Base-by-base conservation (phyloP, 2,888 invertebrate genomes). In the Athrips mouffetella region DNA sequence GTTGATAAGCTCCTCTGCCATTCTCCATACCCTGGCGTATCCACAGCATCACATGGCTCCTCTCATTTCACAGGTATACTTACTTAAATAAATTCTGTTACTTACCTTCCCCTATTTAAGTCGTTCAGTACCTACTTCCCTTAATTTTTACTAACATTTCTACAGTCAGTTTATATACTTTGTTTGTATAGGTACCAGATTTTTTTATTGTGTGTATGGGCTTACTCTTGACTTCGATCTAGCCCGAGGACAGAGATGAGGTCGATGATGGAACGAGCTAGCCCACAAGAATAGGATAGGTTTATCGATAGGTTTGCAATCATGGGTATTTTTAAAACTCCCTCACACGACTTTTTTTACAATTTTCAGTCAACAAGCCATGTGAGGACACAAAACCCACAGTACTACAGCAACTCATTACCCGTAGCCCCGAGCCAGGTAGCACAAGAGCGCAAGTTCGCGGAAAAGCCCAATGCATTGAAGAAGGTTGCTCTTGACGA, bases 401-500 rank as follows among this genome's bases (percentile, higher is more conserved):
- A 85, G 58, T 88, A 88, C 62, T 88, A 87, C 72, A 87, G 84
- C 65, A 85, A 89, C 58, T 82, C 88, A 15, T 64, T 80, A 53
- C 82, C 83, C 31, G 58, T 65, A 46, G 73, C 73, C 37, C 68
- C 70, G 49, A 76, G 75, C 76, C 67, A 85, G 82, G 53, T 86
- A 69, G 70, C 85, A 62, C 72, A 92, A 62, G 92, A 92, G 52
- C 89, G 96, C 55, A 97, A 96, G 88, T 96, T 94, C 76, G 95
- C 94, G 0, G 96, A 95, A 72, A 97, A 97, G 75, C 94, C 96
- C 10, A 97, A 96, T 72, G 93, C 94, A 11, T 91, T 95, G 67
- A 97, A 97, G 85, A 97, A 97, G 84, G 96, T 96, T 3, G 93
- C 93, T 2, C 77, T 94, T 25, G 94, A 95, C 64, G 94, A 96